These are phyloP conservation scores for Brenthis ino DNA, from an alignment of 2,888 invertebrate species.

Conservation along the genomic window DNA sequence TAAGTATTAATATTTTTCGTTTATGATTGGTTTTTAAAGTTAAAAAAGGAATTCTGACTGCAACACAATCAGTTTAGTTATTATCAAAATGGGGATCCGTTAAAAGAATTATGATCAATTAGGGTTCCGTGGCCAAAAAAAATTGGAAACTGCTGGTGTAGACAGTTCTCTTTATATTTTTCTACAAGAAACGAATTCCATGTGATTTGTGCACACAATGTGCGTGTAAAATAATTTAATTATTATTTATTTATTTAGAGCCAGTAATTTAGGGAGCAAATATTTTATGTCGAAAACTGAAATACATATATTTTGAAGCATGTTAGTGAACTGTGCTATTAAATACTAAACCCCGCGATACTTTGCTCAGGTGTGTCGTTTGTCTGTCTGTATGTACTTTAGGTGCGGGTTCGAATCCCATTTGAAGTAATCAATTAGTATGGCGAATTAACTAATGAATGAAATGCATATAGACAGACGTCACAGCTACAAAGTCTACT, in stretches of 20 bases:
- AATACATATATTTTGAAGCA: slow-evolving; percentile 36
- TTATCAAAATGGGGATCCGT: no score
- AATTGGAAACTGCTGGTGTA: slow-evolving; percentile 31
- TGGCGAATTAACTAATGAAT: neutral
- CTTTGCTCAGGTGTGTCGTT: slow-evolving; percentile 5
- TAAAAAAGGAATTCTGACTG: no score
- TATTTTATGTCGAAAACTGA: slow-evolving; percentile 38
- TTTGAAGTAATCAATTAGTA: neutral
- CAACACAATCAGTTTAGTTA: no score
- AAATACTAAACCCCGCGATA: slow-evolving; percentile 15
- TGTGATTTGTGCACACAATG: slow-evolving; percentile 50
- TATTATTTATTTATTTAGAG: slow-evolving; percentile 67
- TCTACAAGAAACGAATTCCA: slow-evolving; percentile 55
- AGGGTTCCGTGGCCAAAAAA: neutral
- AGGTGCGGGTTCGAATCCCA: neutral
- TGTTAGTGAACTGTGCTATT: slow-evolving; percentile 12
- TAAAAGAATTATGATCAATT: no score
- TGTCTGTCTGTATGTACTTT: neutral
- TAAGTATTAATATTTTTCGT: no score
- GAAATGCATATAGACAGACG: neutral
- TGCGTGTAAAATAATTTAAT: slow-evolving; percentile 52
- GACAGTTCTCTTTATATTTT: slow-evolving; percentile 50
- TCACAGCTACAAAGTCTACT: slow-evolving; percentile 12
- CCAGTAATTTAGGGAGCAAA: slow-evolving; percentile 56
- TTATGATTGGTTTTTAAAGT: no score